Base-by-base conservation (phyloP, 1,140 invertebrate species). In the Cydia pomonella region DNA sequence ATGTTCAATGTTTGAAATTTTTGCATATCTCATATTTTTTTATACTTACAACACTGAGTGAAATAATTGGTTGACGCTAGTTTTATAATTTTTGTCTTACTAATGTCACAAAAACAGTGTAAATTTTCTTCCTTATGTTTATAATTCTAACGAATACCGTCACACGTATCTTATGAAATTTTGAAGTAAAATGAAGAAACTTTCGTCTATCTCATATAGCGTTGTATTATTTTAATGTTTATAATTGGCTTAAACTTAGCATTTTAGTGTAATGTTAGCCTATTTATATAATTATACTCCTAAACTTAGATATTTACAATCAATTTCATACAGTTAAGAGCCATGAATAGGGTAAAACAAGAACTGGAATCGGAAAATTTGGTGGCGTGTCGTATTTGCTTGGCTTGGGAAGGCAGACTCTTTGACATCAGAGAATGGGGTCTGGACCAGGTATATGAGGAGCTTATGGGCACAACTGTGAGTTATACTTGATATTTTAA, bases 381-480 rank as follows among this genome's bases (percentile, higher is more conserved):
- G 29, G 21, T 69, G 9, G 64, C 64, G 16, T 69, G 64, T 33
- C 64, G 64, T 18, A 41, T 69, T 41, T 69, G 64, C 23, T n/a
- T 69, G 1, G 64, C 64, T n/a, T 33, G 64, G 27, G 63, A 66
- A 6, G 64, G 9, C 6, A 41, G 33, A 33, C 29, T 69, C 4
- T 69, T 69, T 38, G 29, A 69, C n/a, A 69, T 69, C 29, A 33
- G 12, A 69, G 64, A 69, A 69, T 69, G 64, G 33, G 64, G 64
- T 41, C n/a, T 69, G 0, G 64, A 69, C n/a, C 64, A 69, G 27
- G 29, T 38, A 0, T 69, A 25, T 38, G 18, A 21, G 64, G 64
- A 69, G 3, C 18, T 69, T 33, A 69, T 21, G 64, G 64, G 64
- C 6, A 33, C 64, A n/a, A 69, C 33, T 16, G 64, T 69, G 10